Evolutionary conservation across 2,797 vertebrate species (phyloP), one percentile per base, ranked within the genome.

Genomic region (Rhynchotus rufescens): DNA sequence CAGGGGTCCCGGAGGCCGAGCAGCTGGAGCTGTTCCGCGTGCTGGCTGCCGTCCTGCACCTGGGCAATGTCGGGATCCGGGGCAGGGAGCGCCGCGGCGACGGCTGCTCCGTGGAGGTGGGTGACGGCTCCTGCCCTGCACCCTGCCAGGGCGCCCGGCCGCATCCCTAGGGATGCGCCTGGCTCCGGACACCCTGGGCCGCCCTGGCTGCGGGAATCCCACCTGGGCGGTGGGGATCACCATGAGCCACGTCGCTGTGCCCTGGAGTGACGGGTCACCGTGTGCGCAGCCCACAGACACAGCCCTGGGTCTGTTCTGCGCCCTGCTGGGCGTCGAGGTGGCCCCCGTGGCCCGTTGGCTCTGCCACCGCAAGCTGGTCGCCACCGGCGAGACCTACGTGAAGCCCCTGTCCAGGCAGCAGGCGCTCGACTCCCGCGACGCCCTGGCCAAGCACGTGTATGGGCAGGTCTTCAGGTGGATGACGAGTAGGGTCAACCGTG

Each of bases 11-110:
- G 4, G 92, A 96, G 38, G 96, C 98, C 4, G 97, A 98, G 36
- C 98, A 98, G 97, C 98, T 98, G 97, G 98, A 98, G 96, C 95
- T 98, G 19, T 98, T 98, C 95, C 92, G 96, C 47, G 93, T 98
- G 94, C 85, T 98, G 65, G 96, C 98, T 78, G 97, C 98, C 75
- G 93, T 98, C 90, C 96, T 98, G 32, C 97, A 98, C 81, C 95
- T 98, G 84, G 98, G 98, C 23, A 98, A 98, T 3, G 34, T 98
- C 6, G 44, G 81, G 68, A 89, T 98, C 89, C 96, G 97, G 82
- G 95, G 95, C 89, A 98, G 96, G 72, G 97, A 97, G 42, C 95
- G 96, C 78, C 94, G 84, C 8, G 97, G 98, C 26, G 98, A 98
- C 4, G 76, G 97, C 21, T 97, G 98, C 92, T 98, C 93, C 3